These are phyloP conservation scores for Micoletzkya japonica DNA, from an alignment of 2,888 invertebrate species.

Conservation along the genomic window DNA sequence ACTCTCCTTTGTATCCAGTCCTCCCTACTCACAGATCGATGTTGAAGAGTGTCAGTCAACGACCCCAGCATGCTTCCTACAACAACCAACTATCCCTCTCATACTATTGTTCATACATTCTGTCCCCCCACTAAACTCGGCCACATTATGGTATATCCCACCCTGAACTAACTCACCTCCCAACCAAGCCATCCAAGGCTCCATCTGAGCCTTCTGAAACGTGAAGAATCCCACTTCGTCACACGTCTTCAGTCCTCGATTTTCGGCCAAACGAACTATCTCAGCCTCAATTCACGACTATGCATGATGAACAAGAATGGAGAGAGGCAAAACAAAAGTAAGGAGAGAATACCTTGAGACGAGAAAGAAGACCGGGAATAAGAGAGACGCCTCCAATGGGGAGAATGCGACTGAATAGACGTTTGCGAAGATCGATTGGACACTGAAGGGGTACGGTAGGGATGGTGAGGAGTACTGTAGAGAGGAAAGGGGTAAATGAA, in stretches of 20 bases:
- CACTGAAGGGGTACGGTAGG: slow-evolving; percentile 68
- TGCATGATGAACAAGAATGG: no score
- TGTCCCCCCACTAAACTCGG: not conserved
- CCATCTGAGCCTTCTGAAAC: slow-evolving; percentile 8
- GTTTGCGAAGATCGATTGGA: slow-evolving; percentile 79
- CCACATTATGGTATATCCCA: not conserved
- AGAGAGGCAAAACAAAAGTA: no score
- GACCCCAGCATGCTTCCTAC: slow-evolving; percentile 27
- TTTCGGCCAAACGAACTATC: slow-evolving; percentile 12
- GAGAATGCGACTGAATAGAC: slow-evolving; percentile 81
- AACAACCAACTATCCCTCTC: not conserved
- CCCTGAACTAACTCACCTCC: slow-evolving; percentile 13
- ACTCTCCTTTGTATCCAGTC: slow-evolving; percentile 14
- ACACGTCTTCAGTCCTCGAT: slow-evolving; percentile 8
- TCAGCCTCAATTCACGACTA: slow-evolving; percentile 13
- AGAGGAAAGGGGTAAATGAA: not conserved
- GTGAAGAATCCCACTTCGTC: slow-evolving; percentile 15
- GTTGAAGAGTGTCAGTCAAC: slow-evolving; percentile 22
- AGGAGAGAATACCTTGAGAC: slow-evolving; percentile 74
- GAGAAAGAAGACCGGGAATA: slow-evolving; percentile 80
- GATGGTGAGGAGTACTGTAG: not conserved
- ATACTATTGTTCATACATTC: not conserved
- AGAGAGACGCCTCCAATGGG: slow-evolving; percentile 84
- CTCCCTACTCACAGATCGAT: slow-evolving; percentile 18
- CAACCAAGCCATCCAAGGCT: slow-evolving; percentile 26